Conservation (phyloP, 1,140 invertebrate species). For the Belonocnema kinseyi region DNA sequence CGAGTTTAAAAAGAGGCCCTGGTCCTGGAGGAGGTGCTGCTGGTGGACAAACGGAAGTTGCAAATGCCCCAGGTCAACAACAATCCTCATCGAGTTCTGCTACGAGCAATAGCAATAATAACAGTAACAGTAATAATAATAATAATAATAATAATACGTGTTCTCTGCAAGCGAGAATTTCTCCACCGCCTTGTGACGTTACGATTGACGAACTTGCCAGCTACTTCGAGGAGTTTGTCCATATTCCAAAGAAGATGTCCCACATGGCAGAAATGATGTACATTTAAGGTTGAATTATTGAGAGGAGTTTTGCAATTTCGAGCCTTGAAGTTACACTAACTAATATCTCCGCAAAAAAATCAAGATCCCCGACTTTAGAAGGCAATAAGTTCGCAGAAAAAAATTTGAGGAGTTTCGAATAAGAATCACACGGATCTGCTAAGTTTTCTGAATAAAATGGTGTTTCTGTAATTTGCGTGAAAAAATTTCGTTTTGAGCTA, state of each 20-base stretch:
- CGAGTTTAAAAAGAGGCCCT: conserved; percentile 68
- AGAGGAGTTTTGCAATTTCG: background rate
- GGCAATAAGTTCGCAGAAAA: no score
- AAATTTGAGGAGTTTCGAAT: no score
- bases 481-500: no score
- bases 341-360: no score
- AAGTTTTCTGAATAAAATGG: no score
- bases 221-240: conserved; percentile 94
- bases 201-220: conserved; percentile 94
- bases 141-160: conserved; percentile 61
- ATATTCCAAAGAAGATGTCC: conserved; percentile 97
- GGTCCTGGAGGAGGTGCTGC: conserved; percentile 62
- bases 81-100: no score
- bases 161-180: conserved; percentile 77
- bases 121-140: no score
- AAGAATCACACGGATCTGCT: no score
- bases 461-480: no score
- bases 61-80: conserved; percentile 48
- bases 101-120: no score
- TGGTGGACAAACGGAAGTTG: conserved; percentile 31
- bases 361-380: no score
- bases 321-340: conserved; percentile 42
- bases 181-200: conserved; percentile 82
- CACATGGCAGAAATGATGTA: conserved; percentile 98
- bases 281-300: conserved; percentile 78